Evolutionary conservation across 2,797 vertebrate genomes (phyloP).

Genomic region (Chromobotia macracanthus): DNA sequence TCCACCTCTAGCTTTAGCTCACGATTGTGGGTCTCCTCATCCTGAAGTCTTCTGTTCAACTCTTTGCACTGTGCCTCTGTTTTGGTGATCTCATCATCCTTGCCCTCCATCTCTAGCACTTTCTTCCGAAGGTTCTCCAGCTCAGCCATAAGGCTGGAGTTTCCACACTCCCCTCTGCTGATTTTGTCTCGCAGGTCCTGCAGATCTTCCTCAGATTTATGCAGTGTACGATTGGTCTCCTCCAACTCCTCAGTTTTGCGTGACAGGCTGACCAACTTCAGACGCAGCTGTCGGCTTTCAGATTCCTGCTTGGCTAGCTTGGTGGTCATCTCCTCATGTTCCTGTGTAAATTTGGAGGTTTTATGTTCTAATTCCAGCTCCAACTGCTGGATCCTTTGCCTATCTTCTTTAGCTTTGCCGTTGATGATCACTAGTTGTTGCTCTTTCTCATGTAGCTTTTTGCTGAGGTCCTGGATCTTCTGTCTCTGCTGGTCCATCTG

Average conservation of each 20-base stretch:
- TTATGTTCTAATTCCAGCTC: slow-evolving; percentile 87
- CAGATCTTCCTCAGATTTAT: slow-evolving; percentile 89
- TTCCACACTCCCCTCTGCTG: slow-evolving; percentile 88
- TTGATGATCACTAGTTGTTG: slow-evolving; percentile 77
- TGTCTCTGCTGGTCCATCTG: slow-evolving; percentile 90
- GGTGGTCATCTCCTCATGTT: slow-evolving; percentile 88
- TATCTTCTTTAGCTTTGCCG: slow-evolving; percentile 82
- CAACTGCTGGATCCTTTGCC: slow-evolving; percentile 84
- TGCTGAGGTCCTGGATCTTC: slow-evolving; percentile 87
- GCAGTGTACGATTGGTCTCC: slow-evolving; percentile 84
- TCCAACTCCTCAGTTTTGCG: slow-evolving; percentile 88
- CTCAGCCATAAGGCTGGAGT: slow-evolving; percentile 87
- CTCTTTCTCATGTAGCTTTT: slow-evolving; percentile 88
- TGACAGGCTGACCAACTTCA: slow-evolving; percentile 82
- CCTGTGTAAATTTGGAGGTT: slow-evolving; percentile 79
- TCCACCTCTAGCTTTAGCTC: slow-evolving; percentile 90
- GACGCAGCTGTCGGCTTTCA: slow-evolving; percentile 85
- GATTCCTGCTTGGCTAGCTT: slow-evolving; percentile 86
- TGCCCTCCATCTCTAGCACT: slow-evolving; percentile 95
- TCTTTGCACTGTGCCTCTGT: slow-evolving; percentile 89
- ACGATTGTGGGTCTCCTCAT: slow-evolving; percentile 86
- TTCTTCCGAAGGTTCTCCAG: slow-evolving; percentile 91
- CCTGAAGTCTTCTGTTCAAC: slow-evolving; percentile 86
- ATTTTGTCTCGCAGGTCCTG: slow-evolving; percentile 91
- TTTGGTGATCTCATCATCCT: slow-evolving; percentile 95